These are phyloP conservation scores for Ylistrum balloti DNA, from an alignment of 1,140 invertebrate species.

Conservation along the genomic window DNA sequence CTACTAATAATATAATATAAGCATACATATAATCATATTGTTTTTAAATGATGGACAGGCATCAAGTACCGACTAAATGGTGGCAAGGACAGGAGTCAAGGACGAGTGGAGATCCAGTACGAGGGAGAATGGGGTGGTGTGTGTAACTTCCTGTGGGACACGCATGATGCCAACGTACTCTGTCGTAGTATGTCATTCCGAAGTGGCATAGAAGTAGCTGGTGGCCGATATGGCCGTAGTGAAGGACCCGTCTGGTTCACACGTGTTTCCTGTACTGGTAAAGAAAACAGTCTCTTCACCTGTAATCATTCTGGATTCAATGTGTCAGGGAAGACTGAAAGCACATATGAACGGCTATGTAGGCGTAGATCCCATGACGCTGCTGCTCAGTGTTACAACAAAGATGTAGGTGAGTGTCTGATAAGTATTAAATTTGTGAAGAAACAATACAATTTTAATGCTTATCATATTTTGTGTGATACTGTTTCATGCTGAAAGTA, in stretches of 20 bases:
- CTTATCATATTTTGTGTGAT: too few relatives aligned
- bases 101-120: conserved; percentile 88
- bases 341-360: conserved; percentile 60
- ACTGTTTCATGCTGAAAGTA: too few relatives aligned
- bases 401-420: conserved; percentile 55
- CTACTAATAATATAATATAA: too few relatives aligned
- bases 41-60: conserved; percentile 48
- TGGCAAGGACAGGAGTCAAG: conserved; percentile 75
- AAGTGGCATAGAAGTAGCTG: conserved; percentile 61
- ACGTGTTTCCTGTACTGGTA: conserved; percentile 61
- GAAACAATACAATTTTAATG: too few relatives aligned
- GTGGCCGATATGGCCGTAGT: conserved; percentile 54
- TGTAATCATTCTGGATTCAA: conserved; percentile 68
- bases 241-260: conserved; percentile 59
- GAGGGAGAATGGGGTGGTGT: conserved; percentile 88
- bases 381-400: conserved; percentile 65
- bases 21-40: too few relatives aligned
- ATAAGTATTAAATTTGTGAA: not conserved
- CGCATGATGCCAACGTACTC: conserved; percentile 85
- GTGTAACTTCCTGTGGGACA: conserved; percentile 89
- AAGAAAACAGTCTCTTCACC: conserved; percentile 60
- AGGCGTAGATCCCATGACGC: conserved; percentile 56
- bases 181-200: conserved; percentile 67
- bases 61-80: conserved; percentile 68
- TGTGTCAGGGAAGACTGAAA: conserved; percentile 44